Base-by-base conservation (phyloP, 2,888 invertebrate species). In the Piscicola geometra region DNA sequence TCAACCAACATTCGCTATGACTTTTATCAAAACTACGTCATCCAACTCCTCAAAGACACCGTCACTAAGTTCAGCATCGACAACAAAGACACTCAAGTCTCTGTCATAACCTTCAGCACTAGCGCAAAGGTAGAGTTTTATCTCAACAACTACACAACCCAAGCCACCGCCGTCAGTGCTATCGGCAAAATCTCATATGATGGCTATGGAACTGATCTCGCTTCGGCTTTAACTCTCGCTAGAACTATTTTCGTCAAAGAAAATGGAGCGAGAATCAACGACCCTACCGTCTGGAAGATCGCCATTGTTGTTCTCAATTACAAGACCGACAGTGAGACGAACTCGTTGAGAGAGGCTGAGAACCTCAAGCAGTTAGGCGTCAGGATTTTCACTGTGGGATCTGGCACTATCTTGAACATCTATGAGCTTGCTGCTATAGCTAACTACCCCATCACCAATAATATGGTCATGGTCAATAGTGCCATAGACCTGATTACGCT, bases 341-440 rank as follows among this genome's bases (percentile, higher is more conserved):
- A 47, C 30, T 50, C 69, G 3, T 33, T 71, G 15, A 41, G 18
- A 68, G 72, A 77, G 68, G 78, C 78, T 2, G 75, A 71, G 50
- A 5, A 15, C 32, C 41, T 75, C 18, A 72, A 47, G 35, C 35
- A 71, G 41, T 60, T 56, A 18, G 78, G 78, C 15, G 76, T 78
- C 28, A 60, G 56, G 5, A 72, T 79, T 25, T 32, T 79, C 21
- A 69, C 75, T 15, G 75, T 79, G 2, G 78, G 78, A 1, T 71
- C 79, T 25, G 79, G 79, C 32, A 72, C 67, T 9, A 76, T 76
- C 28, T 66, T 79, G 50, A 73, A 76, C 30, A 12, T 33, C 41
- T 75, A 36, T 56, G 79, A 79, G 47, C 74, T 79, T 32, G 35
- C 76, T 33, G 77, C 77, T 9, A 74, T 79, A 33, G 77, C 78